Evolutionary conservation across 2,113 vertebrate genomes (phyloP).

Genomic region (Ornithorhynchus anatinus): DNA sequence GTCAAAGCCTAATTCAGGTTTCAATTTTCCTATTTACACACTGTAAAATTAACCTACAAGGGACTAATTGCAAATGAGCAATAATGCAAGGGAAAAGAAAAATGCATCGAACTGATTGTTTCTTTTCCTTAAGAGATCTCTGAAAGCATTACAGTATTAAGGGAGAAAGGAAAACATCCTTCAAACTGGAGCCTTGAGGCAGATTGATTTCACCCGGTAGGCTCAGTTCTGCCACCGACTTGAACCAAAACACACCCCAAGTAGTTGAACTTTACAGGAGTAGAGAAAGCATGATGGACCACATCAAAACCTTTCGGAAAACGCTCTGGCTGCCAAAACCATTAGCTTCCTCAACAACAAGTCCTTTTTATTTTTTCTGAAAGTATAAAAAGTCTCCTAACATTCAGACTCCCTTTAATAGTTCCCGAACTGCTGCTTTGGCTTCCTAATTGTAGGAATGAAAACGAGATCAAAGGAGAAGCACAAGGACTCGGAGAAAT

Average conservation of each 20-base stretch:
- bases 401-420: too few relatives aligned
- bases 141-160: background rate
- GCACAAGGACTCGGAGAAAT: too few relatives aligned
- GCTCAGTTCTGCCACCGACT: background rate
- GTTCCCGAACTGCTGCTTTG: too few relatives aligned
- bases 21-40: background rate
- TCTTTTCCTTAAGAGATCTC: background rate
- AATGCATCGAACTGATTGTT: too few relatives aligned
- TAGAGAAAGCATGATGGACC: background rate
- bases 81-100: too few relatives aligned
- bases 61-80: too few relatives aligned
- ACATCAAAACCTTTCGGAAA: slow-evolving; percentile 12
- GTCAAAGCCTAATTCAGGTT: too few relatives aligned
- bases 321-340: background rate
- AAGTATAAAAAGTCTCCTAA: too few relatives aligned
- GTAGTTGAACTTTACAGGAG: background rate
- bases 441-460: too few relatives aligned
- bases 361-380: background rate
- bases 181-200: background rate
- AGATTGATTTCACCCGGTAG: background rate
- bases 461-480: too few relatives aligned
- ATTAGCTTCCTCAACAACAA: slow-evolving; percentile 29
- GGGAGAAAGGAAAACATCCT: background rate
- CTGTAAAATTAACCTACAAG: too few relatives aligned
- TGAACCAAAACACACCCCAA: background rate